These are phyloP conservation scores for Cinclus cinclus DNA, from an alignment of 2,113 vertebrate species.

Conservation along the genomic window DNA sequence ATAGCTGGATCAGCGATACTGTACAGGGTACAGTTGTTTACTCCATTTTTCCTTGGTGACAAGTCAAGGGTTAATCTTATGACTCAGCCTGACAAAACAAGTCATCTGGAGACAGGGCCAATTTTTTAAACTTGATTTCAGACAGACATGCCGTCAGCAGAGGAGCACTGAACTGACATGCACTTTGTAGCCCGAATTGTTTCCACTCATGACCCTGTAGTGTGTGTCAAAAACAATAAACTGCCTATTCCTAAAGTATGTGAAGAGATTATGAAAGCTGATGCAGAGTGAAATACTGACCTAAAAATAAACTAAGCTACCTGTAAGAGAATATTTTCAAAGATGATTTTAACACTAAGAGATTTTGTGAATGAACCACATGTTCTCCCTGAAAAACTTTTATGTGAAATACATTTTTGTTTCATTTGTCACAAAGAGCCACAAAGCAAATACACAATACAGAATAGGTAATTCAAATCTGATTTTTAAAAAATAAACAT, in stretches of 20 bases:
- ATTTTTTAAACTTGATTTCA: constrained; percentile 78
- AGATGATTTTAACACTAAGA: background rate
- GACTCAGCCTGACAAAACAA: constrained; percentile 76
- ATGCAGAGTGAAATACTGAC: constrained; percentile 38
- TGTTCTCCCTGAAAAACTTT: background rate
- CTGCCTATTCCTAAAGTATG: constrained; percentile 59
- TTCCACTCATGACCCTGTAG: constrained; percentile 66
- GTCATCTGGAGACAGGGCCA: constrained; percentile 77
- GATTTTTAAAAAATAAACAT: background rate
- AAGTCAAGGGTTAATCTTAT: constrained; percentile 80
- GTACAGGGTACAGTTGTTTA: constrained; percentile 73
- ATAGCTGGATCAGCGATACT: constrained; percentile 58
- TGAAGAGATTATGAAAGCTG: constrained; percentile 65
- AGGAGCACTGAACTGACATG: constrained; percentile 68
- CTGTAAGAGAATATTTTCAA: constrained; percentile 12
- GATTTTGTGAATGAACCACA: constrained; percentile 17
- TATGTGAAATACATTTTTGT: background rate
- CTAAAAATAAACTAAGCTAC: constrained; percentile 52
- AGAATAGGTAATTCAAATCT: background rate
- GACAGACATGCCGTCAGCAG: constrained; percentile 71
- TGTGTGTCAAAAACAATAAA: constrained; percentile 66
- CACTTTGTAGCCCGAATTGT: constrained; percentile 69
- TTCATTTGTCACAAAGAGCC: background rate
- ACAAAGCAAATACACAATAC: background rate
- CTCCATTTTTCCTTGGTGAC: constrained; percentile 64